These are phyloP conservation scores for Sabatieria punctata DNA, from an alignment of 2,888 invertebrate species.

Conservation along the genomic window DNA sequence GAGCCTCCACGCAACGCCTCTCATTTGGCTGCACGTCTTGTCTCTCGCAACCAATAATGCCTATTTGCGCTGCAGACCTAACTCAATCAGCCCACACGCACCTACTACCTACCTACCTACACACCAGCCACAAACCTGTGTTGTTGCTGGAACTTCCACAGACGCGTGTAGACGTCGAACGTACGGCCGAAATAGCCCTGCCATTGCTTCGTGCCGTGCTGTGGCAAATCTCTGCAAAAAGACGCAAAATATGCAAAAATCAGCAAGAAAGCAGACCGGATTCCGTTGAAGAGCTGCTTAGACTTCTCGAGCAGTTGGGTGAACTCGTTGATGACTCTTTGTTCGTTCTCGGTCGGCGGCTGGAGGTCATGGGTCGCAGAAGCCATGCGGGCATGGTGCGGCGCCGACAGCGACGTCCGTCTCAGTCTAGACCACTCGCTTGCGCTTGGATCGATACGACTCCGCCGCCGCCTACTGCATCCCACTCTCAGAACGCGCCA, in stretches of 20 bases:
- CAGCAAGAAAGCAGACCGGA: slow-evolving; percentile 54
- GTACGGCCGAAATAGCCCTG: slow-evolving; percentile 89
- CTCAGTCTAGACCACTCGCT: too few relatives aligned
- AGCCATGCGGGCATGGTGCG: too few relatives aligned
- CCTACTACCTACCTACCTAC: neutral
- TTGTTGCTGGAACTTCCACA: slow-evolving; percentile 96
- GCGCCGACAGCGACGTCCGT: too few relatives aligned
- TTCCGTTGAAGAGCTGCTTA: slow-evolving; percentile 86
- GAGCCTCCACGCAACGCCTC: neutral
- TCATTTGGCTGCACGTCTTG: too few relatives aligned
- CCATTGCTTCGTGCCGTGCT: slow-evolving; percentile 94
- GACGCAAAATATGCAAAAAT: slow-evolving; percentile 10
- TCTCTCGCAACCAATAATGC: too few relatives aligned
- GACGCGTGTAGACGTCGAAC: slow-evolving; percentile 87
- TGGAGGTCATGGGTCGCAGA: too few relatives aligned
- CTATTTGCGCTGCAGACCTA: too few relatives aligned
- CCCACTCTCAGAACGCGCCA: too few relatives aligned
- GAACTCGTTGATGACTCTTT: slow-evolving; percentile 67
- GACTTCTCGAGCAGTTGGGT: slow-evolving; percentile 89
- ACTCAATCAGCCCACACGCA: neutral
- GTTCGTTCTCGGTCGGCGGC: slow-evolving; percentile 31
- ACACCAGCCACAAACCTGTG: slow-evolving; percentile 58
- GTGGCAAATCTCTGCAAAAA: slow-evolving; percentile 64
- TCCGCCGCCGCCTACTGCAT: too few relatives aligned
- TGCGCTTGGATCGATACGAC: too few relatives aligned